Conservation (phyloP, 2,113 vertebrate species). For the Felis chaus region DNA sequence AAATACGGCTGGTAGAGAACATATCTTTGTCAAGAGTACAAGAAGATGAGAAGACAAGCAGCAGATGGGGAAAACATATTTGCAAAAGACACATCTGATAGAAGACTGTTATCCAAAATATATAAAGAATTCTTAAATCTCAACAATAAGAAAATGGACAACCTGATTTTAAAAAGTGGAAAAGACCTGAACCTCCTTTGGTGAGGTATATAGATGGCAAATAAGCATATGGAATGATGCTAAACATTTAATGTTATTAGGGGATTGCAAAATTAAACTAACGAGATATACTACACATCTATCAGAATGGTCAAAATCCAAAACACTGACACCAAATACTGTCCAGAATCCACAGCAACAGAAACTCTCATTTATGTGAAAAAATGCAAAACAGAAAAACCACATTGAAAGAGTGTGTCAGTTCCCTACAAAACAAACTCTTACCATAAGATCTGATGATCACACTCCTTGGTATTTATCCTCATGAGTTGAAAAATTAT, state of each 20-base stretch:
- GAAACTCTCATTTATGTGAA: neutral
- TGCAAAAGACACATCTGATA: neutral
- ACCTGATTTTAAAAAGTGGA: neutral
- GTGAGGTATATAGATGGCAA: neutral
- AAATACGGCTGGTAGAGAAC: neutral
- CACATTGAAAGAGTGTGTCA: neutral
- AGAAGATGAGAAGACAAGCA: neutral
- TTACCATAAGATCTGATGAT: neutral
- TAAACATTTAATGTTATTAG: neutral
- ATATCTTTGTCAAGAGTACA: neutral
- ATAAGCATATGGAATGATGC: neutral
- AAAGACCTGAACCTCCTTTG: neutral
- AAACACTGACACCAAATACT: neutral
- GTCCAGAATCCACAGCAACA: neutral
- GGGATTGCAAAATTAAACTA: neutral
- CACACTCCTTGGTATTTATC: neutral
- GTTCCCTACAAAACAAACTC: neutral
- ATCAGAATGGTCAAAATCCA: neutral
- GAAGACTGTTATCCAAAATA: neutral
- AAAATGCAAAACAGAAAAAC: neutral
- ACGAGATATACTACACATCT: neutral
- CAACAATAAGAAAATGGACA: neutral
- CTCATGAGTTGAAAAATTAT: neutral
- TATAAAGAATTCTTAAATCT: neutral
- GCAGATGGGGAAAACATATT: neutral